Evolutionary conservation across 2,888 invertebrate species (phyloP).

Genomic region (Calephelis perditalis): DNA sequence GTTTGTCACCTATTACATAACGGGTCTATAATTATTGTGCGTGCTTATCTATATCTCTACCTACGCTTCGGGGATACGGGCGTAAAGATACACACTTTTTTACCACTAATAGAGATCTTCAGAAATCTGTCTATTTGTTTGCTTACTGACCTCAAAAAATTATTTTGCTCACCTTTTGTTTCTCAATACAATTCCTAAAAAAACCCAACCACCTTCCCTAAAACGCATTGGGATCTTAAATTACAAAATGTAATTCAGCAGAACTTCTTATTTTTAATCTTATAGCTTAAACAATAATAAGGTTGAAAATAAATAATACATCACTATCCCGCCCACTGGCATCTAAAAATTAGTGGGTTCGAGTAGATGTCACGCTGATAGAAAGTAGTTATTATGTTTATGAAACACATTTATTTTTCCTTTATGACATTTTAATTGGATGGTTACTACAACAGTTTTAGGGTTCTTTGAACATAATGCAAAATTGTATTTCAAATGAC

Average conservation of each 20-base stretch:
- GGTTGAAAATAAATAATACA: slow-evolving; percentile 1
- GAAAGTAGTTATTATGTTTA: slow-evolving; percentile 51
- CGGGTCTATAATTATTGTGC: not conserved
- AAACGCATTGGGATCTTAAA: slow-evolving; percentile 35
- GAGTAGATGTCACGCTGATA: slow-evolving; percentile 53
- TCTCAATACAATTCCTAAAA: slow-evolving; percentile 34
- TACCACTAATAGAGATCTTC: not conserved
- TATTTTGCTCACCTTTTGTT: not conserved
- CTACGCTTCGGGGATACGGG: no score
- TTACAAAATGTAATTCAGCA: slow-evolving; percentile 28
- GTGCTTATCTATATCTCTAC: not conserved
- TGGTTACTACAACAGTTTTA: slow-evolving; percentile 7
- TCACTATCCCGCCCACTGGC: slow-evolving; percentile 41
- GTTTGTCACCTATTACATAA: no score
- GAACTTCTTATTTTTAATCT: slow-evolving; percentile 23
- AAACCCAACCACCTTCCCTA: slow-evolving; percentile 50
- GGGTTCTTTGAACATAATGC: not conserved
- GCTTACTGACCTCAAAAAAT: no score
- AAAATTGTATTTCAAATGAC: not conserved
- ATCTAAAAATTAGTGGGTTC: slow-evolving; percentile 50
- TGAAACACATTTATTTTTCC: slow-evolving; percentile 34
- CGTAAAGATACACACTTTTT: no score
- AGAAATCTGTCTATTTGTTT: no score
- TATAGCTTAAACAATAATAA: slow-evolving; percentile 15
- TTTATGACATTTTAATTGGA: slow-evolving; percentile 22